Percentiles rank a stretch among this genome's conserved stretches.
These are phyloP conservation scores for Micropterix aruncella DNA, from an alignment of 2,888 invertebrate genomes.

Conservation along the genomic window DNA sequence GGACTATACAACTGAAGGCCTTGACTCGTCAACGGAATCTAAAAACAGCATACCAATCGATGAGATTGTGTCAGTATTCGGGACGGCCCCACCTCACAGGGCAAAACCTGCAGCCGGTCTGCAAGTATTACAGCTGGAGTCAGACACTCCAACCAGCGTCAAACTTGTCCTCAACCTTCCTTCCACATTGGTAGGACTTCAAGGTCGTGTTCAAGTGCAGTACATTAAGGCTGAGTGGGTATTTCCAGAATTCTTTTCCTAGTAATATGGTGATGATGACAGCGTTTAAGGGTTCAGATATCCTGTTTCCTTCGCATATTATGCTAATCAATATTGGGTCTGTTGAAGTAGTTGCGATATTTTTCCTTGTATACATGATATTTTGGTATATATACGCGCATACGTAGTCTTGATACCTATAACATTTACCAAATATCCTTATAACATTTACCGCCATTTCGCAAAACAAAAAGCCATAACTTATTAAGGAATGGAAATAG, in stretches of 20 bases:
- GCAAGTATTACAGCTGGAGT: slow-evolving; percentile 47
- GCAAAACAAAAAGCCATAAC: too few species aligned
- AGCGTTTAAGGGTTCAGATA: slow-evolving; percentile 3
- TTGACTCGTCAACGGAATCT: not conserved
- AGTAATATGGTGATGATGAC: slow-evolving; percentile 4
- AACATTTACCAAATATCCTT: too few species aligned
- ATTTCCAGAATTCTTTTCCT: slow-evolving; percentile 2
- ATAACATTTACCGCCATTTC: too few species aligned
- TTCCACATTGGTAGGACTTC: slow-evolving; percentile 66
- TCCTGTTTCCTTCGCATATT: too few species aligned
- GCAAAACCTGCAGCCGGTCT: slow-evolving; percentile 22
- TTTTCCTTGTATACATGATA: too few species aligned
- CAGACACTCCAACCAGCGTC: slow-evolving; percentile 66
- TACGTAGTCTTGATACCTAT: too few species aligned
- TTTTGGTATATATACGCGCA: too few species aligned
- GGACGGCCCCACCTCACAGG: slow-evolving; percentile 13
- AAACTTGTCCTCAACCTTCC: slow-evolving; percentile 75
- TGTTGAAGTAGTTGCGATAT: too few species aligned
- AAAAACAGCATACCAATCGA: not conserved
- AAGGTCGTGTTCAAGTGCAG: slow-evolving; percentile 75
- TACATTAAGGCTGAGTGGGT: slow-evolving; percentile 68
- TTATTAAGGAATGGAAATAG: too few species aligned
- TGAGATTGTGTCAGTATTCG: not conserved
- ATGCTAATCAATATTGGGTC: too few species aligned
- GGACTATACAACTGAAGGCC: not conserved